Evolutionary conservation across 2,113 vertebrate genomes (phyloP).

Genomic region (Murina feae): DNA sequence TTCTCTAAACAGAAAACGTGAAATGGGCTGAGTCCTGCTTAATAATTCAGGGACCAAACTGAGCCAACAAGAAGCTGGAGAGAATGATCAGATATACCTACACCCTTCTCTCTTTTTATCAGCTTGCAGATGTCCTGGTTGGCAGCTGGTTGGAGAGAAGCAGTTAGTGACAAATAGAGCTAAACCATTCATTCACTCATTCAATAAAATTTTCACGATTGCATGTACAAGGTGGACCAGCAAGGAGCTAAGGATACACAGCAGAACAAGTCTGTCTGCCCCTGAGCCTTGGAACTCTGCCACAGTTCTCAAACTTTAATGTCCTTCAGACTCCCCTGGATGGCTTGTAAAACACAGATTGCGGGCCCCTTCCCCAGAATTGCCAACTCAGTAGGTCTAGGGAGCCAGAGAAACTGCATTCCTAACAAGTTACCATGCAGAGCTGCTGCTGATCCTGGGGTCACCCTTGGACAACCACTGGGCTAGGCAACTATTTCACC

Average conservation of each 20-base stretch:
- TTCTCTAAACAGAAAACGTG: conserved; percentile 44
- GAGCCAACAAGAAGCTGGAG: conserved; percentile 20
- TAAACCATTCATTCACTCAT: background rate
- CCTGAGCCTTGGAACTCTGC: background rate
- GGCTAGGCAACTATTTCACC: background rate
- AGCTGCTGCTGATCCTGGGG: background rate
- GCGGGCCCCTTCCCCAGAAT: background rate
- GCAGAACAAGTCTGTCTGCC: background rate
- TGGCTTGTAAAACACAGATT: background rate
- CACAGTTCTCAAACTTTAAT: background rate
- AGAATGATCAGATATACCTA: conserved; percentile 25
- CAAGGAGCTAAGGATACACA: background rate
- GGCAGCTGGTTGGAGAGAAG: background rate
- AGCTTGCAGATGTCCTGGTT: conserved; percentile 5
- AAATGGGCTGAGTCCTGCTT: conserved; percentile 43
- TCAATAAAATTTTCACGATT: background rate
- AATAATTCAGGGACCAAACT: conserved; percentile 59
- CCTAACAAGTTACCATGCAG: background rate
- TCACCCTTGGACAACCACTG: background rate
- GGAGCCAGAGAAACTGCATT: background rate
- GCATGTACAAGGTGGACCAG: background rate
- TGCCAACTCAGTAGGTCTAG: background rate
- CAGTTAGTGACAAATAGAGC: background rate
- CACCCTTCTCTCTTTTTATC: conserved; percentile 39
- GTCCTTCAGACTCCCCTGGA: background rate